Evolutionary conservation across 2,888 invertebrate genomes (phyloP).

Genomic region (Coleophora deauratella): DNA sequence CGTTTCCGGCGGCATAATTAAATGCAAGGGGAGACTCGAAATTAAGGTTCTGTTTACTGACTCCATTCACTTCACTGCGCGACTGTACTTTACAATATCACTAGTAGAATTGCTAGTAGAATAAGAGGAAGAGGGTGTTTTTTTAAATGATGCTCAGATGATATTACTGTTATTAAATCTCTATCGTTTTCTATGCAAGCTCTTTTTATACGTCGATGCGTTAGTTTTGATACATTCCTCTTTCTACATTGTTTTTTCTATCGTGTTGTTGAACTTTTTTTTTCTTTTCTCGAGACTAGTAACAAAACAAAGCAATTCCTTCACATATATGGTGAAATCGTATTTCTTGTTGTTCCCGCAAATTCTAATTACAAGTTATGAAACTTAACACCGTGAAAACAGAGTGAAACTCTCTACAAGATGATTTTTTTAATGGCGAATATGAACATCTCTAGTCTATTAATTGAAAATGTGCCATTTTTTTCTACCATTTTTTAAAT

Average conservation of each 20-base stretch:
- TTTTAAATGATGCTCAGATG: background rate
- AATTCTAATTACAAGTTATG: no score
- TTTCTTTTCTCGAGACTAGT: no score
- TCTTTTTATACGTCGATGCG: background rate
- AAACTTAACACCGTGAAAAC: no score
- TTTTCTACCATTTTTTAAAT: no score
- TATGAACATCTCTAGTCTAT: no score
- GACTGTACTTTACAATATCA: conserved; percentile 18
- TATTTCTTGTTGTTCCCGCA: no score
- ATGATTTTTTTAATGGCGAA: no score
- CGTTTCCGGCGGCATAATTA: conserved; percentile 63
- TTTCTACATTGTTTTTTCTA: background rate
- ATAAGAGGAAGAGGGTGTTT: background rate
- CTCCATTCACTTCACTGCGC: conserved; percentile 28
- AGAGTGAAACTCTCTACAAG: no score
- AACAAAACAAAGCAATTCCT: no score
- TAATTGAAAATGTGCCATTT: no score
- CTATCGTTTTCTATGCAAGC: background rate
- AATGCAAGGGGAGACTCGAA: conserved; percentile 59
- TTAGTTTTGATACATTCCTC: background rate
- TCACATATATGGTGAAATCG: no score
- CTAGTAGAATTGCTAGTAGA: conserved; percentile 15
- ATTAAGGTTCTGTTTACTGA: conserved; percentile 39
- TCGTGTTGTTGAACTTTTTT: background rate
- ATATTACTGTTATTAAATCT: background rate